A percentile compares a stretch with the other conserved stretches of the same genome.
phyloP scores from a whole-genome alignment of 2,888 invertebrate species.

The Lochmaea capreae region DNA sequence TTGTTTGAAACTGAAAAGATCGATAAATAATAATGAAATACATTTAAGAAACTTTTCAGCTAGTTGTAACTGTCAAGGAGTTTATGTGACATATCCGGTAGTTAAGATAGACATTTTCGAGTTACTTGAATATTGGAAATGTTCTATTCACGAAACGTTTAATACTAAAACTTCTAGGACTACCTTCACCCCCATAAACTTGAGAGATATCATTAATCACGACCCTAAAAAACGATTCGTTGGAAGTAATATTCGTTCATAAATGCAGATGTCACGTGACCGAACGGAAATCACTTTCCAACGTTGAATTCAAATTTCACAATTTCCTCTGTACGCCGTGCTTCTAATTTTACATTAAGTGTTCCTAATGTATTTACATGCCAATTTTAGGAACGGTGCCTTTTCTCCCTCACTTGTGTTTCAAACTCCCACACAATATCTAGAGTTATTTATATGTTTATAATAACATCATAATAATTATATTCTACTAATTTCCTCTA shows the following conservation, averaged over 20 bases:
- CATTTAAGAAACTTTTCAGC: no score
- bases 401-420: conserved; percentile 20
- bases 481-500: conserved; percentile 1
- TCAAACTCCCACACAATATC: conserved; percentile 12
- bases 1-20: no score
- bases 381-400: conserved; percentile 54
- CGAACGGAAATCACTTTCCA: conserved; percentile 61
- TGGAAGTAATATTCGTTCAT: conserved; percentile 40
- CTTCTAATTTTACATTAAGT: conserved; percentile 61
- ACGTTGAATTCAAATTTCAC: conserved; percentile 64
- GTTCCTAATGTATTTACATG: conserved; percentile 62
- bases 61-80: no score
- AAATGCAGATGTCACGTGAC: conserved; percentile 58
- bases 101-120: no score
- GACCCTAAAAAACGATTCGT: conserved; percentile 26
- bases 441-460: conserved; percentile 25
- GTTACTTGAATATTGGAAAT: no score
- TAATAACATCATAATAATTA: conserved; percentile 27
- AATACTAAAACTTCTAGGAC: background rate
- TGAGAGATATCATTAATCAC: conserved; percentile 23
- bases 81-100: no score
- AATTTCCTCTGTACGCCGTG: conserved; percentile 64
- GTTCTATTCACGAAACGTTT: background rate
- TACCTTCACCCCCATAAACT: background rate
- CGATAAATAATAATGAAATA: no score